Base-by-base conservation (phyloP, 2,113 vertebrate species). In the Stictonetta naevosa region DNA sequence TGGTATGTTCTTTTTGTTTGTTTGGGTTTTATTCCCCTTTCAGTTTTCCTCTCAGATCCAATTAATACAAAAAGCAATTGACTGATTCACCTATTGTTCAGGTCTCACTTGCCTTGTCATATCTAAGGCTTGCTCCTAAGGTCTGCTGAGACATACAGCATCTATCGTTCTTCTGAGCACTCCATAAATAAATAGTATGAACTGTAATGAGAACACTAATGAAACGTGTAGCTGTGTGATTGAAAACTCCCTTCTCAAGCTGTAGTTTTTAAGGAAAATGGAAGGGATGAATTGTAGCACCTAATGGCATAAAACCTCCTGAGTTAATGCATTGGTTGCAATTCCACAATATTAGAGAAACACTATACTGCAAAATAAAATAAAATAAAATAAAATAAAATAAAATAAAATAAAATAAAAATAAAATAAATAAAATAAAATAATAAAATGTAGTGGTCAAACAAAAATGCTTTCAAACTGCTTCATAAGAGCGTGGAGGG, bases 131-230 rank as follows among this genome's bases (percentile, higher is more conserved):
- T 69, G 44, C 28, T 92, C 62, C 74, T 82, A 38, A 69, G 53
- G 77, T 93, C 93, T 94, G 81, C 86, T 71, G 93, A 94, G 86
- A 50, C 3, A 0, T 42, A 62, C 23, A 86, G 62, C 48, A 92
- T 79, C 87, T 90, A 80, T 74, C 80, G 92, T 21, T 52, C 74
- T 86, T 60, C 38, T 79, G 91, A 94, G 67, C 55, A 48, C 86
- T 92, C 58, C 86, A 85, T 92, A 96, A 90, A 95, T 91, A 96
- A 94, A 73, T 92, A 87, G 81, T 6, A 89, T 21, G 50, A 93
- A 60, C 67, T 59, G 55, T 87, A 96, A 93, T 94, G 91, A 86
- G 91, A 95, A 87, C 72, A 78, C 44, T 96, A 95, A 94, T 90
- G 63, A 95, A 95, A 95, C 33, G 36, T 73, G n/a, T 72, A 82